Base-by-base conservation (phyloP, 2,888 invertebrate genomes). In the Lacanobia oleracea region DNA sequence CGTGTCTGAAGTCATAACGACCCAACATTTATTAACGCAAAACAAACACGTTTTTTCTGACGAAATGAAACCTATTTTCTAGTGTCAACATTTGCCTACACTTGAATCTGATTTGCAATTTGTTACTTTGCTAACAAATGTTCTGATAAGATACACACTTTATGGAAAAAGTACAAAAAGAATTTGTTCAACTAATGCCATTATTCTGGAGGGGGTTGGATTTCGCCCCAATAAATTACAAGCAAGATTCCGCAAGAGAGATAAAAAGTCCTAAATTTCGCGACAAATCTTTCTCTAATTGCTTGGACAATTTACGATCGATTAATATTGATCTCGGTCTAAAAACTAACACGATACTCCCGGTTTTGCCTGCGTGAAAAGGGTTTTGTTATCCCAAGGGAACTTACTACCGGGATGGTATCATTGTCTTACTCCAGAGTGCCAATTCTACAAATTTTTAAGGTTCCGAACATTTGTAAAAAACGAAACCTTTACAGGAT, bases 231-330 rank as follows among this genome's bases (percentile, higher is more conserved):
- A 65, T 69, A 74, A 79, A 70, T 84, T 77, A 75, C 68, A 72
- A 67, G 33, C 21, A 60, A 77, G 75, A 73, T 81, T 72, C 45
- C 64, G 45, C 67, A 65, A 75, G 45, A 64, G 40, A 76, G 69
- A 85, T 79, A 70, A 81, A 77, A 77, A 56, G n/a, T 54, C 71
- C 61, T 40, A 59, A 63, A 73, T 73, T 77, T 48, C 14, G 45
- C 40, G 71, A 71, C 65, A 80, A 77, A 71, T 71, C 72, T 78
- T 76, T 70, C 56, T 63, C 62, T 71, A 67, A 81, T 78, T 76
- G 72, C 72, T 57, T 23, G 27, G 27, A 71, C 7, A 48, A 68
- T 73, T 73, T 68, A 77, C 27, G 51, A 60, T 77, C 59, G 14
- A 77, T 59, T 27, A 21, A n/a, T 50, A 57, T 76, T 59, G 67